Evolutionary conservation across 1,140 invertebrate species (phyloP).

Genomic region (Gryon sp.): DNA sequence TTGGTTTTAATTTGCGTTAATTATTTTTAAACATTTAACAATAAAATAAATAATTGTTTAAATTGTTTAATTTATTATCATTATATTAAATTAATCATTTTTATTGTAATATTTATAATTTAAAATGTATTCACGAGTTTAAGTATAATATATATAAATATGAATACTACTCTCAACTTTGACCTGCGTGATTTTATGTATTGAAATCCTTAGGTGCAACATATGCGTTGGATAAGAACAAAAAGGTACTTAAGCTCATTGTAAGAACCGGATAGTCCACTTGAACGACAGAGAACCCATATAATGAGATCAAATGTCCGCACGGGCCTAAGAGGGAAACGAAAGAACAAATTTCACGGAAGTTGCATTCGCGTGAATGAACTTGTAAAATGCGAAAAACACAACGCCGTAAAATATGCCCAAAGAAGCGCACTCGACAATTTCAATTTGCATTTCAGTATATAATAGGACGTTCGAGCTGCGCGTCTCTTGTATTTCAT

Average conservation of each 20-base stretch:
- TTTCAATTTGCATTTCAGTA: slow-evolving; percentile 54
- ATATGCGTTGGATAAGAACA: slow-evolving; percentile 13
- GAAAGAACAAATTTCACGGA: slow-evolving; percentile 51
- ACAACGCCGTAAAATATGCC: slow-evolving; percentile 17
- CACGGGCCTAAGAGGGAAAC: slow-evolving; percentile 37
- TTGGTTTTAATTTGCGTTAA: too few relatives aligned
- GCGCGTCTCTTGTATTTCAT: slow-evolving; percentile 38
- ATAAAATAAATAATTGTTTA: too few relatives aligned
- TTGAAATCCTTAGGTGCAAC: not conserved
- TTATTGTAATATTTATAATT: too few relatives aligned
- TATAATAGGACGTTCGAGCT: slow-evolving; percentile 43
- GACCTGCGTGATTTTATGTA: too few relatives aligned
- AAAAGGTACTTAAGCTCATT: slow-evolving; percentile 53
- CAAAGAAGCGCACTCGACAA: not conserved
- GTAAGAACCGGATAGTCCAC: slow-evolving; percentile 58
- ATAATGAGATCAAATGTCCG: slow-evolving; percentile 41
- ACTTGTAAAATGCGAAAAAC: slow-evolving; percentile 39
- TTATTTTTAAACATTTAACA: too few relatives aligned
- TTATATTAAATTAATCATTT: too few relatives aligned
- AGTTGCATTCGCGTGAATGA: slow-evolving; percentile 24
- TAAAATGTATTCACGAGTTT: too few relatives aligned
- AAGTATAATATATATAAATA: too few relatives aligned
- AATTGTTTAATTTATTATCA: too few relatives aligned
- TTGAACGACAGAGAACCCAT: slow-evolving; percentile 53
- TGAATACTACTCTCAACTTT: too few relatives aligned